A percentile compares a stretch with the other conserved stretches of the same genome.
Conservation (phyloP, 2,888 invertebrate genomes). For the Latrodectus elegans region DNA sequence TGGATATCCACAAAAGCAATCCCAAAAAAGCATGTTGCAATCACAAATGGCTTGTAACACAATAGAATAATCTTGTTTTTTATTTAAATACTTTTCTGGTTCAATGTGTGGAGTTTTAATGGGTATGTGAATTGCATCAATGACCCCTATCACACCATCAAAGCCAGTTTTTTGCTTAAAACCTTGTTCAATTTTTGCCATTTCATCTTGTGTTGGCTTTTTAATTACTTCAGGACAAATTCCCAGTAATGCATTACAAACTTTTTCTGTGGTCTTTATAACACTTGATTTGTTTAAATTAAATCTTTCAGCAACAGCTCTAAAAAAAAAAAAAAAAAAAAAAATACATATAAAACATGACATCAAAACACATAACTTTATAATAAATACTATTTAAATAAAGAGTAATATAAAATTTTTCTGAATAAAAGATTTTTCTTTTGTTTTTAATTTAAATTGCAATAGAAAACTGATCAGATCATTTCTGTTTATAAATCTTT, state of each 20-base stretch:
- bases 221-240: not conserved
- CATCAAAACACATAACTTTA: too few relatives aligned
- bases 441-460: too few relatives aligned
- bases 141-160: not conserved
- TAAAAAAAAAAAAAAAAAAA: not conserved
- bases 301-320: not conserved
- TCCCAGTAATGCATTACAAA: not conserved
- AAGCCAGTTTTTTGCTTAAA: not conserved
- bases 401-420: too few relatives aligned
- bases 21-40: not conserved
- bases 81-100: not conserved
- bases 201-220: not conserved
- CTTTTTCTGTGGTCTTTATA: not conserved
- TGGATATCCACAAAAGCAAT: constrained; percentile 4
- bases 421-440: too few relatives aligned
- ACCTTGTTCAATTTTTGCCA: not conserved
- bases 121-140: not conserved
- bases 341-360: too few relatives aligned
- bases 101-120: not conserved
- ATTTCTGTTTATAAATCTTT: too few relatives aligned
- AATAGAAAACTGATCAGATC: too few relatives aligned
- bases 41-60: not conserved
- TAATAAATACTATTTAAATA: too few relatives aligned
- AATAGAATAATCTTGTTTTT: not conserved
- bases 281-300: not conserved